Base-by-base conservation (phyloP, 2,888 invertebrate genomes). In the Nysson spinosus region DNA sequence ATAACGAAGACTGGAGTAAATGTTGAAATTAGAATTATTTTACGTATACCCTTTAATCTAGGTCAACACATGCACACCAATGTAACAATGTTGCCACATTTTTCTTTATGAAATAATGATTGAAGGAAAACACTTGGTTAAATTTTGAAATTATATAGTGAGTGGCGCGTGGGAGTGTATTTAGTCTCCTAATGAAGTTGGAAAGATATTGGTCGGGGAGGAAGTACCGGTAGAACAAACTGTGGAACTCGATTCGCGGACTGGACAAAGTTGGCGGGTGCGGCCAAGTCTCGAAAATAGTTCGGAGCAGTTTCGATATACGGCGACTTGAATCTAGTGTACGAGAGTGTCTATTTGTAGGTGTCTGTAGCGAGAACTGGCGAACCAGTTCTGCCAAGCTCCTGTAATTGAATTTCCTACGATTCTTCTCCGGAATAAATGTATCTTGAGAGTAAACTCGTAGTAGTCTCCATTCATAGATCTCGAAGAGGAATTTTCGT, bases 261-360 rank as follows among this genome's bases (percentile, higher is more conserved):
- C 77, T 75, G 79, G 75, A 77, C 74, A 71, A 74, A 68, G 61
- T 72, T 68, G 72, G 46, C 64, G 65, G 57, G 58, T 60, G 68
- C 64, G 75, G 69, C 65, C 69, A 72, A 72, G 70, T 72, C 74
- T 81, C 81, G 72, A 80, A 82, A 81, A 81, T 81, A 81, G 81
- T 81, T 69, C 52, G 54, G 47, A 44, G 61, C 52, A 32, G 39
- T 34, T 63, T 74, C 64, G 65, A 42, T 42, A 69, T 67, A 66
- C 62, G 62, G 54, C 54, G 39, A 58, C 61, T 68, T 56, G 52
- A 44, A 60, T 68, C 64, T 51, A 43, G 46, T 58, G 64, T 47
- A 35, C 47, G 51, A 47, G 56, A 16, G 42, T 39, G 66, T 80
- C 81, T 81, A 81, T 81, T 81, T 81, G 75, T 71, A 69, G 80